phyloP scores from a whole-genome alignment of 2,888 invertebrate genomes.

The Spisula subtruncata region DNA sequence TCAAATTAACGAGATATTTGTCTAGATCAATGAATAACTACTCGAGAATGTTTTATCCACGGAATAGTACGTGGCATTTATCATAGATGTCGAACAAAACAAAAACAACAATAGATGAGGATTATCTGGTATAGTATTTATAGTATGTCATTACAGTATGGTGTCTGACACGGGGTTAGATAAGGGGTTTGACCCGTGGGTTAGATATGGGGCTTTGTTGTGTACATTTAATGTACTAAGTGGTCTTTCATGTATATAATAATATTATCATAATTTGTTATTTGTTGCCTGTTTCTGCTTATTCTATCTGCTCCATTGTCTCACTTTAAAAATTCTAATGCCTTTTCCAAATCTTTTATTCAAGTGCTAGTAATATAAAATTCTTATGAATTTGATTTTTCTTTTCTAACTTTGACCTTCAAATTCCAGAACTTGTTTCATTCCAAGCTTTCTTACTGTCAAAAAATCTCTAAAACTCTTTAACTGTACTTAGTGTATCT shows the following conservation, averaged over 20 bases:
- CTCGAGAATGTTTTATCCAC: too few relatives aligned
- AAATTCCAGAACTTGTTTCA: background rate
- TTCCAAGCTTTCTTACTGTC: background rate
- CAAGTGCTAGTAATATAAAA: background rate
- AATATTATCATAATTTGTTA: constrained; percentile 9
- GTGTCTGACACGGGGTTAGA: background rate
- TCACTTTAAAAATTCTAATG: background rate
- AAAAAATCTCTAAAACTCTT: background rate
- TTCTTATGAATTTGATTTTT: background rate
- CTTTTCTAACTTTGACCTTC: background rate
- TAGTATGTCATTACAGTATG: background rate
- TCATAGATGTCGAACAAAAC: too few relatives aligned
- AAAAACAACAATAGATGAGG: too few relatives aligned
- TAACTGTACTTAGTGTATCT: background rate
- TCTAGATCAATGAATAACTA: too few relatives aligned
- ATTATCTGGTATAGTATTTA: too few relatives aligned
- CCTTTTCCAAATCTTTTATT: background rate
- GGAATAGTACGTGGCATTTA: too few relatives aligned
- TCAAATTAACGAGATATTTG: too few relatives aligned
- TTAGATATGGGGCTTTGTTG: background rate
- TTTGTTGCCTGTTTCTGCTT: background rate
- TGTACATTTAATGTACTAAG: constrained; percentile 18
- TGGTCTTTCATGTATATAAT: constrained; percentile 23
- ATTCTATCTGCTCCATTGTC: background rate
- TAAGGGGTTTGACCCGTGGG: too few relatives aligned